A percentile compares a stretch with the other conserved stretches of the same genome.
Evolutionary conservation across 2,113 vertebrate genomes (phyloP).

Genomic region (Guaruba guarouba): DNA sequence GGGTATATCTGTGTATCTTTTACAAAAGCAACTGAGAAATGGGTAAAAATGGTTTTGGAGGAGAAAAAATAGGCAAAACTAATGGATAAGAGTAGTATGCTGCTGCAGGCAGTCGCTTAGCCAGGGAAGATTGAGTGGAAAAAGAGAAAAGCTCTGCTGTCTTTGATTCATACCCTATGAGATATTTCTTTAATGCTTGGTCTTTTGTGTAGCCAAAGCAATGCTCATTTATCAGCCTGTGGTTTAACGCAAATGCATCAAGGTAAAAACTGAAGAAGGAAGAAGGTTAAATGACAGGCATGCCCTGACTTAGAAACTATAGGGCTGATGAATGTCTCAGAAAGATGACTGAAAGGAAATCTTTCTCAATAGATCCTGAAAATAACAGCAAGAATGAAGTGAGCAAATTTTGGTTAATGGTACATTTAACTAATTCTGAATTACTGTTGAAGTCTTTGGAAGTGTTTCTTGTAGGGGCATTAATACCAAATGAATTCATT

Average conservation of each 20-base stretch:
- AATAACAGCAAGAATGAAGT: background rate
- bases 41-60: slow-evolving; percentile 12
- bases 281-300: slow-evolving; percentile 66
- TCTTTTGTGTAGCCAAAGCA: slow-evolving; percentile 52
- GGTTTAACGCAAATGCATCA: slow-evolving; percentile 62
- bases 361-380: background rate
- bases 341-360: slow-evolving; percentile 39
- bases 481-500: slow-evolving; percentile 46
- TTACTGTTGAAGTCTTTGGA: slow-evolving; percentile 27
- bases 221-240: slow-evolving; percentile 56
- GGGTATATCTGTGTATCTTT: slow-evolving; percentile 11
- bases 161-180: slow-evolving; percentile 58
- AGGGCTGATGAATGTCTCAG: slow-evolving; percentile 13
- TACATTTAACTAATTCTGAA: slow-evolving; percentile 55
- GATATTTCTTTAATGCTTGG: slow-evolving; percentile 56
- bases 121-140: background rate
- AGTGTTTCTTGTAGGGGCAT: background rate
- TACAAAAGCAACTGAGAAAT: slow-evolving; percentile 25
- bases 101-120: slow-evolving; percentile 1
- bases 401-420: slow-evolving; percentile 21
- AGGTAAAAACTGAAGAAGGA: slow-evolving; percentile 62
- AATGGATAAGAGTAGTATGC: slow-evolving; percentile 14
- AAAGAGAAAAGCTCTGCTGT: background rate
- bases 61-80: background rate
- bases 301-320: background rate